Evolutionary conservation across 2,113 vertebrate species (phyloP).

Genomic region (Ctenodactylus gundi): DNA sequence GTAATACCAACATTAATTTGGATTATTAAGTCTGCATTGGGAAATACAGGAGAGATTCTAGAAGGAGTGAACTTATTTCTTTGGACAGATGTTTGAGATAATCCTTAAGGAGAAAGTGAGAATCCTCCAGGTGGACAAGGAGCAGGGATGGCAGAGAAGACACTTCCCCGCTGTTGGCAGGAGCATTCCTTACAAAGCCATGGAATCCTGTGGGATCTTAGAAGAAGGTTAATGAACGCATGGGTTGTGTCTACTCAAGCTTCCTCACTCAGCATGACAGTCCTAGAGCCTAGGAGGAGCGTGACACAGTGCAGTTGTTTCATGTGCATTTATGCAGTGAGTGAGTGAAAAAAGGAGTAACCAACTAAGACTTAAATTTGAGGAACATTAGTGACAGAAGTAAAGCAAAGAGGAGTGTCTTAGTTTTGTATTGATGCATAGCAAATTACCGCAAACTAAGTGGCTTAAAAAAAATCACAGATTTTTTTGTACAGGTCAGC

Average conservation of each 20-base stretch:
- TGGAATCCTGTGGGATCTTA: background rate
- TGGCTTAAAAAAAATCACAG: background rate
- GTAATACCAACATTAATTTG: background rate
- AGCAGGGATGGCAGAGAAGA: background rate
- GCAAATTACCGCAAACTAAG: background rate
- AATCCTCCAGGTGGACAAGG: background rate
- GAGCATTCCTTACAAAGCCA: background rate
- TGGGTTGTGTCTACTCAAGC: fast-evolving
- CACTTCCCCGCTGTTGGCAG: background rate
- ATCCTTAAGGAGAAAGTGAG: background rate
- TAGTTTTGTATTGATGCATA: background rate
- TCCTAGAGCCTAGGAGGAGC: background rate
- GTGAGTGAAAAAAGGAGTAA: background rate
- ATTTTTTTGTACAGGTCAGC: background rate
- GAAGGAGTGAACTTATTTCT: background rate
- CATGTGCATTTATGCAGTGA: background rate
- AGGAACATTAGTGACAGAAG: background rate
- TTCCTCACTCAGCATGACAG: background rate
- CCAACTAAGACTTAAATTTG: background rate
- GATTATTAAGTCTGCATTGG: background rate
- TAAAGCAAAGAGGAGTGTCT: background rate
- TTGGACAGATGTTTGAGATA: background rate
- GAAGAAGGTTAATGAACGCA: too few relatives aligned
- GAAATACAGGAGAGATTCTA: background rate
- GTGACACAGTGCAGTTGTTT: background rate